Conservation (phyloP, 2,113 vertebrate species). For the Motacilla alba region DNA sequence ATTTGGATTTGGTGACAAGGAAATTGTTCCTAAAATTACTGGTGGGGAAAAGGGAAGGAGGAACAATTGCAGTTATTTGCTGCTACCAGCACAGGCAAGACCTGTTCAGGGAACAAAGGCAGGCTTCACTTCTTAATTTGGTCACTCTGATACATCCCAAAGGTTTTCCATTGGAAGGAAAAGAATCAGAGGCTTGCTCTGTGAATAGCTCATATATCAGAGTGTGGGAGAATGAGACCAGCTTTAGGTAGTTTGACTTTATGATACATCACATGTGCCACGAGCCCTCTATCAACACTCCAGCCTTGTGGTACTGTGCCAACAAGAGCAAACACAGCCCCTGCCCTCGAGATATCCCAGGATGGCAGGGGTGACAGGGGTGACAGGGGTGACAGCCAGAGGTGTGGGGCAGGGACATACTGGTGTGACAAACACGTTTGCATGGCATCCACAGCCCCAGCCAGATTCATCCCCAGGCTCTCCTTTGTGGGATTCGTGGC, state of each 20-base stretch:
- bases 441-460: not conserved
- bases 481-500: not conserved
- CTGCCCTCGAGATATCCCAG: not conserved
- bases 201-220: not conserved
- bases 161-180: not conserved
- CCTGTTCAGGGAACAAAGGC: not conserved
- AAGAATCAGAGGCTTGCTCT: not conserved
- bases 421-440: not conserved
- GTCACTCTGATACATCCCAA: not conserved
- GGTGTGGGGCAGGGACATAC: not conserved
- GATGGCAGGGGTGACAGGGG: not conserved
- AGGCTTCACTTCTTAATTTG: not conserved
- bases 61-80: not conserved
- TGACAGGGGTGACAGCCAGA: not conserved
- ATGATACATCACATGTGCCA: not conserved
- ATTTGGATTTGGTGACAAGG: not conserved
- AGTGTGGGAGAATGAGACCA: not conserved
- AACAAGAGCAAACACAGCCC: not conserved
- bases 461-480: not conserved
- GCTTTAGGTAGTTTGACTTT: not conserved
- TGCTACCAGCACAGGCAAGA: not conserved
- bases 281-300: not conserved
- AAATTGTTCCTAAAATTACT: conserved; percentile 14
- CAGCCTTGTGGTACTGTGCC: not conserved
- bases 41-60: not conserved